Evolutionary conservation across 2,113 vertebrate species (phyloP), one percentile per base, ranked within the genome.

Genomic region (Dipodomys merriami): DNA sequence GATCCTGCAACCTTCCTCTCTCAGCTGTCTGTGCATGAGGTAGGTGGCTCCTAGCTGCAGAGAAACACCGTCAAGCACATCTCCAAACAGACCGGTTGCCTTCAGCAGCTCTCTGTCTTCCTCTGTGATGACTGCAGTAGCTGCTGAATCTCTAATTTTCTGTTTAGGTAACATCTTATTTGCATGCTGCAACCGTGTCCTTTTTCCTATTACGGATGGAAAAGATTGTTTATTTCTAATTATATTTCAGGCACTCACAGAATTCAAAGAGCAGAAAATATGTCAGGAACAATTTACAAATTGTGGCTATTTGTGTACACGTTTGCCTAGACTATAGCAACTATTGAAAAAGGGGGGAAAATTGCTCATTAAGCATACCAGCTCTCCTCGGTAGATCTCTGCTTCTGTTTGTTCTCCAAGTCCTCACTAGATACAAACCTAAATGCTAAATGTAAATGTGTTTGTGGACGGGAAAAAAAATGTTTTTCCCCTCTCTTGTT

Each of bases 191-290:
- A 72, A 93, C 39, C 57, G 67, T 22, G 46, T 68, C 80, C 67
- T 7, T 22, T 77, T 64, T n/a, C 91, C 94, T 12, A 0, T 10
- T 5, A 20, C 7, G 3, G 79, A 95, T 74, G 86, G 71, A 93
- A 95, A 95, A 86, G 72, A 95, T 5, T 72, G 94, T 57, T 83
- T 80, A 65, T 89, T 92, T 94, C 64, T 91, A 92, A 90, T 76
- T 65, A 92, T 53, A 91, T 2, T 33, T 64, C 79, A 90, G 8
- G 72, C 74, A 85, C 68, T 82, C 2, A 4, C 2, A 39, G 90
- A 93, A 94, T 25, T 82, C 91, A 44, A 2, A 9, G 93, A 96
- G 91, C 81, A 94, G 95, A 90, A 95, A 64, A 30, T 30, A 35
- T 35, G 91, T 96, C 76, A 30, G 30, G 71, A 86, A 46, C 69